A percentile compares a stretch with the other conserved stretches of the same genome.
Conservation (phyloP, 2,113 vertebrate genomes). For the Phalacrocorax aristotelis region DNA sequence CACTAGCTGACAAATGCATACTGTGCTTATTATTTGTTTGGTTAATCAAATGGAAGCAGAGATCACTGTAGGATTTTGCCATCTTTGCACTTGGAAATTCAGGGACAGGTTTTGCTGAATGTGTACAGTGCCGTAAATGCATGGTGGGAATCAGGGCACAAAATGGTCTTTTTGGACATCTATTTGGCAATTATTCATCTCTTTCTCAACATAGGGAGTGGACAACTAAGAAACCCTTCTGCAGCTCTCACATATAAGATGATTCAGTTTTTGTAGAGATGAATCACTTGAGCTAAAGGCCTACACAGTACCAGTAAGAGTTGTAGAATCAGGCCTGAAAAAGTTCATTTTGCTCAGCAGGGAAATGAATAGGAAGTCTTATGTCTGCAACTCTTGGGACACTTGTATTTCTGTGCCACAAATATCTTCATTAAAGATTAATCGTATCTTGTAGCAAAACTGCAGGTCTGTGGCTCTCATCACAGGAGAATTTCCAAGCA, state of each 20-base stretch:
- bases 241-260: neutral
- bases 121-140: neutral
- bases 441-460: conserved; percentile 1
- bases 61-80: neutral
- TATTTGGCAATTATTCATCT: neutral
- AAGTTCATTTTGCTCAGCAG: neutral
- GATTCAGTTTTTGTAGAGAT: neutral
- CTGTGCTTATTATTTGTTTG: neutral
- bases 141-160: neutral
- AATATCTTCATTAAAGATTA: conserved; percentile 34
- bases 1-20: neutral
- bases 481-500: neutral
- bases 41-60: neutral
- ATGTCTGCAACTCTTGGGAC: neutral
- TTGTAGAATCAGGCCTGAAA: neutral
- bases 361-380: neutral
- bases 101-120: neutral
- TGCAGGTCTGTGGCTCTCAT: neutral
- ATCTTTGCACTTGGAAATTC: neutral
- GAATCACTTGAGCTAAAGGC: conserved; percentile 6
- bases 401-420: neutral
- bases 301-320: neutral
- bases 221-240: neutral
- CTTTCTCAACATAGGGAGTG: neutral
- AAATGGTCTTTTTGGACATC: neutral